phyloP scores from a whole-genome alignment of 2,797 vertebrate species.

The Muraenolepis orangiensis region DNA sequence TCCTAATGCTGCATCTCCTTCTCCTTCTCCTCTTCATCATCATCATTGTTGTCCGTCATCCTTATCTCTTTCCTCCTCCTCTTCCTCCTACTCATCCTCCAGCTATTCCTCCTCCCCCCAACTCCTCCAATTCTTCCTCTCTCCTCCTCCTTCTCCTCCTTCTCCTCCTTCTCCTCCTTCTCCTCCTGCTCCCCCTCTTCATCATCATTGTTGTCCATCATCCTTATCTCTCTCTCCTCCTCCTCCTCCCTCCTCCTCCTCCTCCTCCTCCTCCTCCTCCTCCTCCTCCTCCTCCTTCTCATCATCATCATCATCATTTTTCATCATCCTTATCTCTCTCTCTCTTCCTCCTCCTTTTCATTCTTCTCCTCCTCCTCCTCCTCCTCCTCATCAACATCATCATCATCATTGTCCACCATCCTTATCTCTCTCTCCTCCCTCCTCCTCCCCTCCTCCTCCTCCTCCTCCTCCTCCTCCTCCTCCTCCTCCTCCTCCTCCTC shows the following conservation, averaged over 20 bases:
- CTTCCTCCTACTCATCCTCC: background rate
- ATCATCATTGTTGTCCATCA: background rate
- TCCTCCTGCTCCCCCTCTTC: background rate
- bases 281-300: no score
- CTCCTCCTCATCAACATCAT: no score
- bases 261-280: background rate
- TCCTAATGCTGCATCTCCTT: no score
- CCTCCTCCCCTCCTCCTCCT: background rate
- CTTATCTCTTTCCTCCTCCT: background rate
- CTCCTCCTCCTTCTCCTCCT: background rate
- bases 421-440: background rate
- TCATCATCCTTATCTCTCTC: no score
- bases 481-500: background rate
- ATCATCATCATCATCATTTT: no score
- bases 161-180: background rate
- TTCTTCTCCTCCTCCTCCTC: no score
- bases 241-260: background rate
- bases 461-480: background rate
- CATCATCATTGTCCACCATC: no score
- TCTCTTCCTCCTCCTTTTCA: no score
- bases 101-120: background rate
- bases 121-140: background rate
- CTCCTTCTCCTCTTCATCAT: background rate
- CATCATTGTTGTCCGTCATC: no score
- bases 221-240: background rate